These are phyloP conservation scores for Pseudomyrmex concolor DNA, from an alignment of 1,140 invertebrate species.

Conservation along the genomic window DNA sequence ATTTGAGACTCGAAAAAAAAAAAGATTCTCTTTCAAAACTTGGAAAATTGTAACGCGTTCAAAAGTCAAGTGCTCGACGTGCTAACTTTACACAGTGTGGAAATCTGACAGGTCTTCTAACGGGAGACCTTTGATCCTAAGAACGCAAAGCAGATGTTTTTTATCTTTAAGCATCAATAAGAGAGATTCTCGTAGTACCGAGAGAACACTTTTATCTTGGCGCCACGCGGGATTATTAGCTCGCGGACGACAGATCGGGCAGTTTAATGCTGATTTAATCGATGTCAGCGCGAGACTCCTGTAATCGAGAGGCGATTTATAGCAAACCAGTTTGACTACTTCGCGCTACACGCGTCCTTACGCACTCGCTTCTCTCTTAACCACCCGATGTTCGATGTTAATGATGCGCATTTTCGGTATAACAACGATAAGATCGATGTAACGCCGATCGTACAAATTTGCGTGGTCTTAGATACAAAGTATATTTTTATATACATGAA, in stretches of 20 bases:
- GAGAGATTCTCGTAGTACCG: not conserved
- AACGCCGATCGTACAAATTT: conserved; percentile 1
- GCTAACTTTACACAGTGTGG: too few relatives aligned
- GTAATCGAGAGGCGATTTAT: conserved; percentile 52
- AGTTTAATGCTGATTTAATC: conserved; percentile 52
- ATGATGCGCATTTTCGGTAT: conserved; percentile 28
- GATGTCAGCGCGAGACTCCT: conserved; percentile 21
- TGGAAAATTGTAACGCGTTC: too few relatives aligned
- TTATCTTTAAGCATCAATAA: too few relatives aligned
- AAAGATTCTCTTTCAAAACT: too few relatives aligned
- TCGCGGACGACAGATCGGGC: not conserved
- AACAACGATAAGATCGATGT: conserved; percentile 41
- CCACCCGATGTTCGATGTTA: conserved; percentile 4
- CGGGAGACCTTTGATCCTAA: too few relatives aligned
- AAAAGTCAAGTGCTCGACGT: too few relatives aligned
- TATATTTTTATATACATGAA: not conserved
- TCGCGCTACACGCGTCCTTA: conserved; percentile 21
- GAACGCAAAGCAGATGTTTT: too few relatives aligned
- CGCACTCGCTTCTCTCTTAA: conserved; percentile 1
- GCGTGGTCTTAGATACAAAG: not conserved
- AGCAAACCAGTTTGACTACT: conserved; percentile 52
- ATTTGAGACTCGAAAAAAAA: too few relatives aligned
- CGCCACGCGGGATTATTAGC: conserved; percentile 17
- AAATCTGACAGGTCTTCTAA: too few relatives aligned
- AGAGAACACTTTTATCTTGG: conserved; percentile 1